Conservation (phyloP, 2,888 invertebrate species). For the Ptychoptera albimana region DNA sequence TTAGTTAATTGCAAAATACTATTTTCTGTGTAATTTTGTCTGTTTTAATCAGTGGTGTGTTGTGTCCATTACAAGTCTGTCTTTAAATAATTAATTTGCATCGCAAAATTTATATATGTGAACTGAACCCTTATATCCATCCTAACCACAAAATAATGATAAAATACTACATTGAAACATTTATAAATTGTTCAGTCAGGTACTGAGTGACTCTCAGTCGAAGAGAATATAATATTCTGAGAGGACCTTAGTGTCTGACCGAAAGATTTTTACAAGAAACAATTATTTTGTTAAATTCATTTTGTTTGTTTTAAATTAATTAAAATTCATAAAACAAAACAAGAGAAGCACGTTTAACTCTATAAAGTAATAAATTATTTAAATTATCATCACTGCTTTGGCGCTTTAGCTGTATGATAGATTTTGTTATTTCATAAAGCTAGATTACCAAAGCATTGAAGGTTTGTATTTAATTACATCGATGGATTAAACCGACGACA, state of each 20-base stretch:
- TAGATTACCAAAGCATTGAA: constrained; percentile 85
- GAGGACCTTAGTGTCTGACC: constrained; percentile 30
- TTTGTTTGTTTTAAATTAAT: not conserved
- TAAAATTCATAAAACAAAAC: not conserved
- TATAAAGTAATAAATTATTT: no score
- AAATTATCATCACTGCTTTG: constrained; percentile 47
- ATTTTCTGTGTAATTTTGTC: not conserved
- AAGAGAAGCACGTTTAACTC: no score
- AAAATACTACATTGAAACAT: no score
- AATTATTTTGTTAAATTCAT: not conserved
- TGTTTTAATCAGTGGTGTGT: not conserved
- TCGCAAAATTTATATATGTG: no score
- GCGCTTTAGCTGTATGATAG: constrained; percentile 80
- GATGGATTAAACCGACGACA: not conserved
- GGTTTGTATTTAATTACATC: constrained; percentile 15
- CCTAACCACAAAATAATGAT: no score
- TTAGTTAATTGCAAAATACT: not conserved
- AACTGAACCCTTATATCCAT: no score
- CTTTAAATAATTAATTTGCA: no score
- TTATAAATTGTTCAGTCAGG: constrained; percentile 36
- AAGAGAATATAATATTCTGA: constrained; percentile 23
- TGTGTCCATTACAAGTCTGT: not conserved
- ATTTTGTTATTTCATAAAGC: constrained; percentile 63
- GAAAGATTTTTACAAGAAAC: constrained; percentile 13
- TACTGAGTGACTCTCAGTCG: constrained; percentile 77